Evolutionary conservation across 2,797 vertebrate genomes (phyloP), one percentile per base, ranked within the genome.

Genomic region (Acipenser oxyrinchus): DNA sequence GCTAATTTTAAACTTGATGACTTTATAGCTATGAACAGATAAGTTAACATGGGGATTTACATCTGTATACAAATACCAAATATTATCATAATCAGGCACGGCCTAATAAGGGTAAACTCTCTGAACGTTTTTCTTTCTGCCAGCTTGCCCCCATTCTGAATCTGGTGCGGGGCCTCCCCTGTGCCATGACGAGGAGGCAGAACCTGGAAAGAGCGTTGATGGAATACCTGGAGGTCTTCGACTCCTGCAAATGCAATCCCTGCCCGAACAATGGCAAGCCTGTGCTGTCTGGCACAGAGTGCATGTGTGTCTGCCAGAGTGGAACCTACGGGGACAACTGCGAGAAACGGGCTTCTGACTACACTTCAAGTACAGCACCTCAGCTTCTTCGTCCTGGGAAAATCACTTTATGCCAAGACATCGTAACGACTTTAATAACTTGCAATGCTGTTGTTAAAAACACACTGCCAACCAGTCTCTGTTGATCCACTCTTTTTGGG

Each of bases 311-410:
- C 15, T 99, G 95, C 70, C 90, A 86, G 66, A 87, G 88, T 0
- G 94, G 94, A 12, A 97, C 95, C n/a, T 95, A 88, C 0, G 94
- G 95, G 0, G 0, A 79, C 7, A 86, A 83, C 88, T 99, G 96
- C 51, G 92, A 94, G 73, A 84, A 0, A 1, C 78, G 82, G 12
- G 87, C 93, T 7, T 87, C 85, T 0, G 93, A 88, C 51, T 91
- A 85, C 75, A 88, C 77, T 0, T 85, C 92, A 79, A 89, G 95
- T 96, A 79, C 18, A 49, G 15, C 60, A 18, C 49, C 3, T 23
- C 7, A 6, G 7, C 11, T 49, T 6, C 2, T 10, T 48, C 10
- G 2, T 49, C 3, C 60, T 7, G 18, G 23, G 13, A 61, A 3
- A 61, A 53, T 6, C 11, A 53, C 51, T 8, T 6, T 53, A 3